Evolutionary conservation across 1,140 invertebrate species (phyloP).

Genomic region (Drosophila ananassae): DNA sequence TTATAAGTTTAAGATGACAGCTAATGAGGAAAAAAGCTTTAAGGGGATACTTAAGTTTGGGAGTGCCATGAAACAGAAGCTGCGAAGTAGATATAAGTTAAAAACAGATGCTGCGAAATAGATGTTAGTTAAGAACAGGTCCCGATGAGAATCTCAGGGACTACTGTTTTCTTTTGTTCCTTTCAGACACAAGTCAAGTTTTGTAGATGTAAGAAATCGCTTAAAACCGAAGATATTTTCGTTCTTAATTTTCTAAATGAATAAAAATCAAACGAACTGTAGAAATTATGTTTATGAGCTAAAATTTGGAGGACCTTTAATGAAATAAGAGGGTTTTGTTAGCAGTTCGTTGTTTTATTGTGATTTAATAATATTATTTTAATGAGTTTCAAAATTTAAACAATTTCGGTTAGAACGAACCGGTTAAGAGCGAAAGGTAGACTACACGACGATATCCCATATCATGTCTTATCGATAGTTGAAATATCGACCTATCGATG

Average conservation of each 20-base stretch:
- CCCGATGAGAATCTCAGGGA: not conserved
- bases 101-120: not conserved
- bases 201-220: not conserved
- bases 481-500: too few species aligned
- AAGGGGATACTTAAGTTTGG: not conserved
- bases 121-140: not conserved
- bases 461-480: too few species aligned
- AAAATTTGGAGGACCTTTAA: too few species aligned
- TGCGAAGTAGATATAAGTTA: not conserved
- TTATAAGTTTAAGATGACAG: not conserved
- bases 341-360: too few species aligned
- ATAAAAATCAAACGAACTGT: not conserved
- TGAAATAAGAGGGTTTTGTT: too few species aligned
- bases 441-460: too few species aligned
- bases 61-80: not conserved
- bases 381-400: too few species aligned
- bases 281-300: too few species aligned
- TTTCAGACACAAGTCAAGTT: not conserved
- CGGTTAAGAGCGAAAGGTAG: too few species aligned
- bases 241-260: not conserved
- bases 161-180: not conserved
- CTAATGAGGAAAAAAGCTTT: not conserved
- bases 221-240: not conserved
- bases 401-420: too few species aligned
- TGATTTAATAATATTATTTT: too few species aligned